Conservation (phyloP, 2,113 vertebrate genomes). For the Haemorhous mexicanus region DNA sequence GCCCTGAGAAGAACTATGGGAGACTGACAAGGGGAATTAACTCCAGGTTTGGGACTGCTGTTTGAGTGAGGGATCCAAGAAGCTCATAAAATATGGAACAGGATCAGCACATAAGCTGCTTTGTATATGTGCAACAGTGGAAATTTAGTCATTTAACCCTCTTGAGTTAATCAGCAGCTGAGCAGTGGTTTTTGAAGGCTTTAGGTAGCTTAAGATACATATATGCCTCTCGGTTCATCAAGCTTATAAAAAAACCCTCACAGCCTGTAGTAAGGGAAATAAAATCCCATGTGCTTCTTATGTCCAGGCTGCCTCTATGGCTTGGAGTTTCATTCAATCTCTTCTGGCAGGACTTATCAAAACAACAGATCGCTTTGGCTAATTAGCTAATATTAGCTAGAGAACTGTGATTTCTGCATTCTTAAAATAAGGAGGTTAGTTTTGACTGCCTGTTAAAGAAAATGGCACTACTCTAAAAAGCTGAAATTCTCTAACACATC, state of each 20-base stretch:
- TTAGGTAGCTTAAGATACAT: conserved; percentile 38
- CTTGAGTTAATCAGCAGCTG: conserved; percentile 53
- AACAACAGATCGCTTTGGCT: background rate
- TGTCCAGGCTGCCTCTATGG: background rate
- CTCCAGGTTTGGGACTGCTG: background rate
- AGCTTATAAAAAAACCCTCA: background rate
- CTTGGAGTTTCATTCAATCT: background rate
- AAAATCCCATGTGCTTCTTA: conserved; percentile 11
- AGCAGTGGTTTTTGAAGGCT: conserved; percentile 30
- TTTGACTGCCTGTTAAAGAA: background rate
- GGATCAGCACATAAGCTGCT: conserved; percentile 54
- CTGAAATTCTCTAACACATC: background rate
- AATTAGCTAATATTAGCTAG: conserved; percentile 22
- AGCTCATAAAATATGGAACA: conserved; percentile 60
- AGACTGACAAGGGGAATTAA: conserved; percentile 40
- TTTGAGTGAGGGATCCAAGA: conserved; percentile 9
- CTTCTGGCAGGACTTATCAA: conserved; percentile 14
- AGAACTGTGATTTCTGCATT: background rate
- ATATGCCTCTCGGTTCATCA: background rate
- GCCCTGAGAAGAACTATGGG: background rate
- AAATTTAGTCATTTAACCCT: conserved; percentile 49
- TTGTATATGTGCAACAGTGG: conserved; percentile 41
- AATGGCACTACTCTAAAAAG: background rate
- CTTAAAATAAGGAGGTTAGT: background rate
- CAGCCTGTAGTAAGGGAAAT: background rate